phyloP scores from a whole-genome alignment of 2,797 vertebrate genomes.

The Euphonia xanthogaster region DNA sequence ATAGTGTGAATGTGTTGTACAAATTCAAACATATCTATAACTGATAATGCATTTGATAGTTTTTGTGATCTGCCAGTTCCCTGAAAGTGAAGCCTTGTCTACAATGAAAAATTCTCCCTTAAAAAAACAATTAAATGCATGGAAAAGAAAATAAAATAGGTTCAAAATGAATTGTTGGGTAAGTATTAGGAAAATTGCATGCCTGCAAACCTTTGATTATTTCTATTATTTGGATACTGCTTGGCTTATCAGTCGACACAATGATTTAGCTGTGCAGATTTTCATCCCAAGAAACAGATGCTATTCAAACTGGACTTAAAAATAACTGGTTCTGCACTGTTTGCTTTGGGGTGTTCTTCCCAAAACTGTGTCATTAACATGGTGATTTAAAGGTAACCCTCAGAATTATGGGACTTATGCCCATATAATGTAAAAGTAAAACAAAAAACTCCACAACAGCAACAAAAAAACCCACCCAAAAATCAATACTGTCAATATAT shows the following conservation, averaged over 20 bases:
- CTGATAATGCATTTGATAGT: not conserved
- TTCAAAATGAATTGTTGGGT: not conserved
- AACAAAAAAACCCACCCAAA: not conserved
- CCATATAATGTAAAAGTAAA: not conserved
- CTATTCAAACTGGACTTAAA: not conserved
- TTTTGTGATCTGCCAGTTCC: not conserved
- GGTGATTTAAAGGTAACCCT: not conserved
- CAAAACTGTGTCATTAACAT: not conserved
- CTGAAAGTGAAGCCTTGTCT: not conserved
- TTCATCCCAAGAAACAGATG: not conserved
- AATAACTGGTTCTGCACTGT: fast-evolving
- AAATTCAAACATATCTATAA: not conserved
- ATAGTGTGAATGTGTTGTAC: not conserved
- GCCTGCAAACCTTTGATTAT: not conserved
- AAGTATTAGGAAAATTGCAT: not conserved
- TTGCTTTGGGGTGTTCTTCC: not conserved
- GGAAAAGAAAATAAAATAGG: not conserved
- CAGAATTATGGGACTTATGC: not conserved
- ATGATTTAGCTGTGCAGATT: not conserved
- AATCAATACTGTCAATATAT: not conserved
- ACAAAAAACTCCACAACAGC: no score
- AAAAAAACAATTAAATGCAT: not conserved
- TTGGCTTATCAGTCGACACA: not conserved
- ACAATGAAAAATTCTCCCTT: not conserved
- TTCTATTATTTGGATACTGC: not conserved